Conservation (phyloP, 2,888 invertebrate species). For the Pycnomerus fuliginosus region DNA sequence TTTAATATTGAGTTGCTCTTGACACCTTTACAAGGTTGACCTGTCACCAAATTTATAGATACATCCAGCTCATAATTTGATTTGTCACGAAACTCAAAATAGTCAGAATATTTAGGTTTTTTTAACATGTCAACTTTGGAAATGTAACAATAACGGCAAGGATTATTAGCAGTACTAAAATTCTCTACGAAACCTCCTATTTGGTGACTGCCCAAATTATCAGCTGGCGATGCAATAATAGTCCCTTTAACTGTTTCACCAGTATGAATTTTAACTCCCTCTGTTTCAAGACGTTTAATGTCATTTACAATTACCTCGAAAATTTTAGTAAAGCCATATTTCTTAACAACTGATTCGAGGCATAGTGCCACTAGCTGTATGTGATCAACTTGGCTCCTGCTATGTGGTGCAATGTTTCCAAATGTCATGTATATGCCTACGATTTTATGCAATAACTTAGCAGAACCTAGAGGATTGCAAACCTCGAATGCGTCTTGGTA, state of each 20-base stretch:
- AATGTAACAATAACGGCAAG: conserved; percentile 34
- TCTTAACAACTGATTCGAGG: conserved; percentile 23
- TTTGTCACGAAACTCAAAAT: no score
- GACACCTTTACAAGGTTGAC: conserved; percentile 17
- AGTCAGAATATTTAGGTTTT: no score
- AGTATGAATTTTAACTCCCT: no score
- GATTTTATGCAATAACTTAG: conserved; percentile 34
- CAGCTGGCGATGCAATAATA: conserved; percentile 24
- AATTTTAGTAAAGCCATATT: conserved; percentile 28
- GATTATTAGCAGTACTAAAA: conserved; percentile 27
- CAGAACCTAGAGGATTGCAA: conserved; percentile 34
- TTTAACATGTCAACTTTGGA: conserved; percentile 1
- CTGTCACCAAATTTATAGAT: not conserved
- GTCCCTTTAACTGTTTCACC: conserved; percentile 26
- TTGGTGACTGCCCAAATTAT: conserved; percentile 35
- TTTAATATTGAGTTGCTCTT: conserved; percentile 28
- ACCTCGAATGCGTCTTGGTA: conserved; percentile 36
- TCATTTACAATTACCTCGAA: no score
- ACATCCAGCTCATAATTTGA: conserved; percentile 8
- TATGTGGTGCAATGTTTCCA: conserved; percentile 28
- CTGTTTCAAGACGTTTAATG: no score
- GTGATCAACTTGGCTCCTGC: conserved; percentile 26
- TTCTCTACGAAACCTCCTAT: conserved; percentile 38
- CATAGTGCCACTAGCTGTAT: conserved; percentile 34
- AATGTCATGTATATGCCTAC: conserved; percentile 31